phyloP scores from a whole-genome alignment of 2,888 invertebrate genomes.

The Conus canariensis region DNA sequence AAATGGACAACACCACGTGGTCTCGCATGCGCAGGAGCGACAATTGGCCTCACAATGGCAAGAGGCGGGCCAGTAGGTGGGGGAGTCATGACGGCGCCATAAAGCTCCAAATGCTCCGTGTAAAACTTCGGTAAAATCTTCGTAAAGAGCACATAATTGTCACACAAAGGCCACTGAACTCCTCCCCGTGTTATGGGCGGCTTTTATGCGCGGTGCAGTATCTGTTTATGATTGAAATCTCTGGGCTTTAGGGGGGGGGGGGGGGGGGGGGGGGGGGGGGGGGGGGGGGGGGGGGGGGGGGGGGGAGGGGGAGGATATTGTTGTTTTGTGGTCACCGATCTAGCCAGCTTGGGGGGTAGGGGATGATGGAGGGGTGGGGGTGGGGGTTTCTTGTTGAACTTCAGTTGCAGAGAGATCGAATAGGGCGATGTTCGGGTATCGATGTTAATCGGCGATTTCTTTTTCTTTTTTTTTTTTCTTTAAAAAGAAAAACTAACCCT shows the following conservation, averaged over 20 bases:
- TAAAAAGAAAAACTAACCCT: too few species aligned
- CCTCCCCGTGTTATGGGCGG: background rate
- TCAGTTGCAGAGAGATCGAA: background rate
- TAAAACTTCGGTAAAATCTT: slow-evolving; percentile 39
- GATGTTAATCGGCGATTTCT: background rate
- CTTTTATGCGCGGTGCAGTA: background rate
- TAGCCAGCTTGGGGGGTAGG: background rate
- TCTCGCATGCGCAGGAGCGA: slow-evolving; percentile 23
- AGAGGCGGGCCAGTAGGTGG: slow-evolving; percentile 35
- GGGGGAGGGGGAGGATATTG: background rate
- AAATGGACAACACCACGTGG: slow-evolving; percentile 39
- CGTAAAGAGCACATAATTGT: slow-evolving; percentile 35
- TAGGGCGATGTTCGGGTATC: background rate
- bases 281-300: background rate
- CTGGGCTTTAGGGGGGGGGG: background rate
- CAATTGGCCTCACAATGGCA: slow-evolving; percentile 18
- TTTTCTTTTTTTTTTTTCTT: background rate
- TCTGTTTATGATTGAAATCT: slow-evolving; percentile 34
- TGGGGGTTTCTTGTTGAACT: too few species aligned
- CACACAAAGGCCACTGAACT: slow-evolving; percentile 14
- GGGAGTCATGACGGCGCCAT: slow-evolving; percentile 20
- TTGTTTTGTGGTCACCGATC: slow-evolving; percentile 12
- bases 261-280: background rate
- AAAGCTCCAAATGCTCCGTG: slow-evolving; percentile 32
- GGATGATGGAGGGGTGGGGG: too few species aligned